A percentile compares a stretch with the other conserved stretches of the same genome.
Evolutionary conservation across 1,140 invertebrate genomes (phyloP).

Genomic region (Lepidurus arcticus): DNA sequence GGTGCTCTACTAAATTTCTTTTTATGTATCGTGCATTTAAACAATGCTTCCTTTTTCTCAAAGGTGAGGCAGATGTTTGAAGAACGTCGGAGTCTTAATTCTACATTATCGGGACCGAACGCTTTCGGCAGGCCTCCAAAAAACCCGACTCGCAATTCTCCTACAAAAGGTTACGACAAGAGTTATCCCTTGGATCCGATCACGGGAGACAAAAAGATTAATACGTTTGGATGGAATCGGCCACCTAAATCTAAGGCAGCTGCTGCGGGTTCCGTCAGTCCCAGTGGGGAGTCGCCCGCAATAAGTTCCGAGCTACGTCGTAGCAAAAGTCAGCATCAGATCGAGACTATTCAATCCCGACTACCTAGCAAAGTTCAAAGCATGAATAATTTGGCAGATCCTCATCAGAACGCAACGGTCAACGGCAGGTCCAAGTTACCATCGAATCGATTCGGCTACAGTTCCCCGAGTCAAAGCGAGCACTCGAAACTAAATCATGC

Average conservation of each 20-base stretch:
- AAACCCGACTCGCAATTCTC: constrained; percentile 26
- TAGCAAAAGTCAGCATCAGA: constrained; percentile 32
- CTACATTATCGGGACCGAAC: constrained; percentile 13
- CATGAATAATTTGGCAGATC: constrained; percentile 28
- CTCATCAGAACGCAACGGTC: constrained; percentile 27
- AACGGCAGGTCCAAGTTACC: background rate
- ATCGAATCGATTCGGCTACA: constrained; percentile 25
- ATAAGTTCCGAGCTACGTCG: constrained; percentile 23
- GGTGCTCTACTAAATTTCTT: background rate
- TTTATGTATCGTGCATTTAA: background rate
- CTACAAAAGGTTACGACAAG: constrained; percentile 58
- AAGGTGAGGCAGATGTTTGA: constrained; percentile 73
- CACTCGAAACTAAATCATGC: background rate
- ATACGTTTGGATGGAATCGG: background rate
- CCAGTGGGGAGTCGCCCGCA: constrained; percentile 19
- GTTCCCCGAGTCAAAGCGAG: background rate
- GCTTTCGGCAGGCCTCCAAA: constrained; percentile 30
- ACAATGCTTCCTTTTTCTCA: background rate
- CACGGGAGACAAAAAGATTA: constrained; percentile 40
- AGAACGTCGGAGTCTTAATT: constrained; percentile 52
- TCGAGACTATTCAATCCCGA: constrained; percentile 19
- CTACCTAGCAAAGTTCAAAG: constrained; percentile 24
- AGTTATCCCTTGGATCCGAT: constrained; percentile 67
- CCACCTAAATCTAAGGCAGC: constrained; percentile 26
- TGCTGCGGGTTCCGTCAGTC: constrained; percentile 25